Conservation (phyloP, 2,113 vertebrate genomes). For the Sylvia atricapilla region DNA sequence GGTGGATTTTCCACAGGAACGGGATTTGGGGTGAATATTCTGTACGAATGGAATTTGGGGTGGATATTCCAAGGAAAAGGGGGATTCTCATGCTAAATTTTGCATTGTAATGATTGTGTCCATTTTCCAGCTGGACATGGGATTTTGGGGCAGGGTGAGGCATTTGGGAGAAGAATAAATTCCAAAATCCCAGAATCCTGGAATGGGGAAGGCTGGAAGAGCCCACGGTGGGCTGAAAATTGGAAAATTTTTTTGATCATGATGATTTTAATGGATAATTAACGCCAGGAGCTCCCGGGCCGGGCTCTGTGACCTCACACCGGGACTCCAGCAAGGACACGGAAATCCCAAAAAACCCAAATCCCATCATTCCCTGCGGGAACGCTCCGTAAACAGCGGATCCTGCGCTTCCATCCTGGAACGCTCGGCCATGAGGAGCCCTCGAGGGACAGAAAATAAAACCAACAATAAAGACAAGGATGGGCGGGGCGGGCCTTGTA, state of each 20-base stretch:
- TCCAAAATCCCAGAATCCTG: not conserved
- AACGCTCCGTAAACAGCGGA: not conserved
- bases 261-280: not conserved
- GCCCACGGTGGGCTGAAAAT: not conserved
- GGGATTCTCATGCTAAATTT: not conserved
- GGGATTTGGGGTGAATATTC: no score
- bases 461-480: not conserved
- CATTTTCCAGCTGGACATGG: not conserved
- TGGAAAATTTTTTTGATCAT: fast-evolving
- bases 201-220: not conserved
- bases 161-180: not conserved
- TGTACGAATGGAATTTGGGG: no score
- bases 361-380: fast-evolving
- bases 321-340: not conserved
- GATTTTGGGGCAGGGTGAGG: not conserved
- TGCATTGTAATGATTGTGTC: not conserved
- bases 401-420: not conserved
- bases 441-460: not conserved
- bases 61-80: not conserved
- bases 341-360: not conserved
- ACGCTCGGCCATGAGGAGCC: not conserved
- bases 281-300: not conserved
- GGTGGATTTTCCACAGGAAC: no score
- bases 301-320: not conserved
- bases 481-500: fast-evolving